Percentiles rank a stretch among this genome's conserved stretches.
phyloP scores from a whole-genome alignment of 2,888 invertebrate species.

The Myopa testacea region DNA sequence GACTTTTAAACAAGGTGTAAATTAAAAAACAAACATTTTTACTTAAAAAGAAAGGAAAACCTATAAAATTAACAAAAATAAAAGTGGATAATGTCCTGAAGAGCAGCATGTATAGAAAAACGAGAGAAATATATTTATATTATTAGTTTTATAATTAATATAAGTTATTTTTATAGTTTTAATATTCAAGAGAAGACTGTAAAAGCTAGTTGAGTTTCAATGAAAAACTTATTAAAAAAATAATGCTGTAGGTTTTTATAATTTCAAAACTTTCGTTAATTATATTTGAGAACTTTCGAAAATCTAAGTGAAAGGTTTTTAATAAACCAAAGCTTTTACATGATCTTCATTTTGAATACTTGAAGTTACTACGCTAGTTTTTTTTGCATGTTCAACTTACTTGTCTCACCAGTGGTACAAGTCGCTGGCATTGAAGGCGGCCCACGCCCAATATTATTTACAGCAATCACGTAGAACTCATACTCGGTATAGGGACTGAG shows the following conservation, averaged over 20 bases:
- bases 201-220: background rate
- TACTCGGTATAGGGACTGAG: constrained; percentile 96
- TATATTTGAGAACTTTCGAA: background rate
- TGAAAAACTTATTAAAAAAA: background rate
- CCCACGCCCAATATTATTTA: constrained; percentile 94
- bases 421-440: constrained; percentile 88
- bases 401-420: constrained; percentile 96
- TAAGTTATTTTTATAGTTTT: too few relatives aligned
- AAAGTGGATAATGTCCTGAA: constrained; percentile 39
- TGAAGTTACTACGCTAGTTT: too few relatives aligned
- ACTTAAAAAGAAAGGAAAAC: too few relatives aligned
- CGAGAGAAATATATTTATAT: constrained; percentile 38
- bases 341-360: background rate
- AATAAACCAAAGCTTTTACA: background rate
- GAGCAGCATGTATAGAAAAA: constrained; percentile 42
- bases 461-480: constrained; percentile 95
- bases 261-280: background rate
- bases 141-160: background rate
- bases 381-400: constrained; percentile 70
- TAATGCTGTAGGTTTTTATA: too few relatives aligned
- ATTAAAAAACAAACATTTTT: too few relatives aligned
- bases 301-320: background rate
- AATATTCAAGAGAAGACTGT: too few relatives aligned
- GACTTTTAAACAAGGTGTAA: too few relatives aligned
- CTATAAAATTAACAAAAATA: background rate